Evolutionary conservation across 1,140 invertebrate species (phyloP).

Genomic region (Druon quercuslanigerum): DNA sequence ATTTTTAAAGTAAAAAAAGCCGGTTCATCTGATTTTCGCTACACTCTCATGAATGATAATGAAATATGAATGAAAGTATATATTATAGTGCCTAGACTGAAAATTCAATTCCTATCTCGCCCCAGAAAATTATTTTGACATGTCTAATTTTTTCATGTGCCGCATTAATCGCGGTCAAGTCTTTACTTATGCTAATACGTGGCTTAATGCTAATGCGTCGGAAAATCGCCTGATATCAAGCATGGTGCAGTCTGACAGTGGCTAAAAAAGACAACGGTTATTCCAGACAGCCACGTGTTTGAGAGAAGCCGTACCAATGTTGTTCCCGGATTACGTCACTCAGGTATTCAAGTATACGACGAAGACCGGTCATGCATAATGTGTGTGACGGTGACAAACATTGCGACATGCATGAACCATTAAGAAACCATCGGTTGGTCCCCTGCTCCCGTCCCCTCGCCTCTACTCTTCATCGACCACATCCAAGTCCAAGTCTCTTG

Average conservation of each 20-base stretch:
- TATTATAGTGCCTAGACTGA: too few relatives aligned
- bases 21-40: too few relatives aligned
- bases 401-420: constrained; percentile 45
- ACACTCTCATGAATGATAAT: too few relatives aligned
- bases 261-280: constrained; percentile 41
- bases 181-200: background rate
- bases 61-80: too few relatives aligned
- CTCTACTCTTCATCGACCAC: background rate
- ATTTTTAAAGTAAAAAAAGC: too few relatives aligned
- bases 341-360: constrained; percentile 46
- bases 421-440: constrained; percentile 40
- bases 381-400: constrained; percentile 47
- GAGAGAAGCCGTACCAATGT: constrained; percentile 21
- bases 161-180: too few relatives aligned
- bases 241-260: background rate
- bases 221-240: constrained; percentile 14
- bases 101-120: too few relatives aligned
- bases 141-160: too few relatives aligned
- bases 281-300: constrained; percentile 40
- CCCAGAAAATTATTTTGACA: too few relatives aligned
- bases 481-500: background rate
- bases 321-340: constrained; percentile 43
- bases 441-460: background rate
- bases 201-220: background rate
- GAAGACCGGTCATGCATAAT: constrained; percentile 51